A percentile compares a stretch with the other conserved stretches of the same genome.
Evolutionary conservation across 1,140 invertebrate genomes (phyloP).

Genomic region (Bombus ignitus): DNA sequence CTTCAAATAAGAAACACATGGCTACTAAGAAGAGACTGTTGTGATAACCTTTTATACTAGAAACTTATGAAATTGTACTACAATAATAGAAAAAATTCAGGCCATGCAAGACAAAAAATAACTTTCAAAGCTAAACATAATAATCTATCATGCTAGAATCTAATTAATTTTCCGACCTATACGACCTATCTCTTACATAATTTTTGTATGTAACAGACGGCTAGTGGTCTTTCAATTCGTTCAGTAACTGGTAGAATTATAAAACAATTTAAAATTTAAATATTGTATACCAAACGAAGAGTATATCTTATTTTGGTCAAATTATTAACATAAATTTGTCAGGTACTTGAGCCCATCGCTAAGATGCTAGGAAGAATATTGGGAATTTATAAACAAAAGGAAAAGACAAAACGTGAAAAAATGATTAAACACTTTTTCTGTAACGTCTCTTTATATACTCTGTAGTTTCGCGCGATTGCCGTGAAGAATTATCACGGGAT

Average conservation of each 20-base stretch:
- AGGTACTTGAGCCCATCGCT: background rate
- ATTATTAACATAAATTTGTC: background rate
- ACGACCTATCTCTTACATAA: slow-evolving; percentile 93
- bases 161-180: slow-evolving; percentile 90
- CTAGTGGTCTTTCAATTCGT: background rate
- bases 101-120: background rate
- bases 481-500: background rate
- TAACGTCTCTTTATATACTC: slow-evolving; percentile 46
- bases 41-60: background rate
- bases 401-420: background rate
- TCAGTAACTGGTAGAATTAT: background rate
- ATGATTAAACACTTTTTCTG: slow-evolving; percentile 7
- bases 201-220: slow-evolving; percentile 61
- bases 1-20: slow-evolving; percentile 46
- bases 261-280: background rate
- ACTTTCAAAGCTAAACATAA: background rate
- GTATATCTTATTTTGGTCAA: background rate
- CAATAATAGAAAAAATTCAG: background rate
- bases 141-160: background rate
- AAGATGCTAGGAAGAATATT: background rate
- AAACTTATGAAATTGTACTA: background rate
- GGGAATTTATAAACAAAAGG: too few relatives aligned
- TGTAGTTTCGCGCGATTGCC: slow-evolving; percentile 34
- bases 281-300: background rate
- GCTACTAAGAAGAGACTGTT: background rate